Conservation (phyloP, 2,888 invertebrate species). For the Parnassius smintheus region DNA sequence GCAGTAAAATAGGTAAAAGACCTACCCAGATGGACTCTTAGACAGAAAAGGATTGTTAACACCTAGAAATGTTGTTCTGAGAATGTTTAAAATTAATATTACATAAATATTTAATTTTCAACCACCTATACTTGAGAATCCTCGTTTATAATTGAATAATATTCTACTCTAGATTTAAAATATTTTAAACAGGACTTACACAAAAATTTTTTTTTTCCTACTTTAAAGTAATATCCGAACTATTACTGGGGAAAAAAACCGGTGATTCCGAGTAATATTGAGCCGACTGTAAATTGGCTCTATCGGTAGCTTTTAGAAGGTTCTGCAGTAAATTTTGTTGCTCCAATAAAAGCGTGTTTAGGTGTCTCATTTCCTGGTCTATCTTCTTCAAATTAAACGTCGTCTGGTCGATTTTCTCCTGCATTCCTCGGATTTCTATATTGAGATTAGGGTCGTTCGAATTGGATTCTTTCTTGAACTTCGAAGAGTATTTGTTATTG, state of each 20-base stretch:
- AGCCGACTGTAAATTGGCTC: constrained; percentile 43
- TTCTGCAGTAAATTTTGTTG: constrained; percentile 66
- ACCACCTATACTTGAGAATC: no score
- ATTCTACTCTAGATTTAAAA: no score
- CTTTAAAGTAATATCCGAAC: constrained; percentile 39
- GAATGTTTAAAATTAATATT: no score
- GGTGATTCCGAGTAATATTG: constrained; percentile 59
- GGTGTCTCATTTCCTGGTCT: constrained; percentile 85
- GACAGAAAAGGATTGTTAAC: no score
- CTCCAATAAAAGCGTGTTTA: constrained; percentile 76
- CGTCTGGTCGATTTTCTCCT: constrained; percentile 85
- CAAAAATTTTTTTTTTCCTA: constrained; percentile 1
- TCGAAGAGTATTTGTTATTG: constrained; percentile 82
- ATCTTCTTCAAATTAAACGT: constrained; percentile 86
- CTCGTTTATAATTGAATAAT: no score
- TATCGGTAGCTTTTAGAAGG: constrained; percentile 55
- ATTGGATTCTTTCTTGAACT: constrained; percentile 80
- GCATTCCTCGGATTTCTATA: constrained; percentile 82
- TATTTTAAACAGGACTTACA: no score
- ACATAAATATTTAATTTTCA: no score
- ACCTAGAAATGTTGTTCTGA: no score
- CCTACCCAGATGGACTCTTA: no score
- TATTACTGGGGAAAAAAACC: constrained; percentile 53
- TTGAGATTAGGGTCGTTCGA: constrained; percentile 72
- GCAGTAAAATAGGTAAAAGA: no score